Percentiles rank a stretch among this genome's conserved stretches.
These are phyloP conservation scores for Marasmarcha lunaedactyla DNA, from an alignment of 2,888 invertebrate species.

Conservation along the genomic window DNA sequence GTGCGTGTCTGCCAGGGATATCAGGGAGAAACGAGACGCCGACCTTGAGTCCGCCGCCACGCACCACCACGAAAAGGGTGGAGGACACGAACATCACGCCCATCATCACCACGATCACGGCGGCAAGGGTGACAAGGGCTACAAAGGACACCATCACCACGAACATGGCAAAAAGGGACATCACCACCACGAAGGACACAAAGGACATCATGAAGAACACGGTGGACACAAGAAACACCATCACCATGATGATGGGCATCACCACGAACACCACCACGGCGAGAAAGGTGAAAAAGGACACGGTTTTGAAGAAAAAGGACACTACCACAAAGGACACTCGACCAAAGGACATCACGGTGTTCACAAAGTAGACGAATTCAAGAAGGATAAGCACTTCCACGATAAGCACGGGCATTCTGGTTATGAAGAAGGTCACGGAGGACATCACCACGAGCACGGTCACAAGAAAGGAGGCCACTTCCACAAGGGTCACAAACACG, in stretches of 20 bases:
- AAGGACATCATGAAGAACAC: slow-evolving; percentile 70
- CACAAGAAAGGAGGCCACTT: slow-evolving; percentile 85
- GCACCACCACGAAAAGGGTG: slow-evolving; percentile 61
- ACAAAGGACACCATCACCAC: slow-evolving; percentile 75
- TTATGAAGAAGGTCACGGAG: slow-evolving; percentile 82
- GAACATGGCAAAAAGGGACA: slow-evolving; percentile 79
- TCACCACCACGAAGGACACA: slow-evolving; percentile 76
- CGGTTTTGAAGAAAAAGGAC: slow-evolving; percentile 69
- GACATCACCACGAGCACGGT: slow-evolving; percentile 79
- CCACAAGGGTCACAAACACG: slow-evolving; percentile 82
- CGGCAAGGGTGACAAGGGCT: slow-evolving; percentile 77
- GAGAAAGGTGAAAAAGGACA: slow-evolving; percentile 75
- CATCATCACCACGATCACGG: slow-evolving; percentile 75
- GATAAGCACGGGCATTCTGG: slow-evolving; percentile 85
- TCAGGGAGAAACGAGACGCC: slow-evolving; percentile 52
- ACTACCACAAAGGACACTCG: slow-evolving; percentile 85
- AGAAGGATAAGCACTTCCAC: slow-evolving; percentile 87
- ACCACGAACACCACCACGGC: slow-evolving; percentile 73
- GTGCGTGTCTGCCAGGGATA: slow-evolving; percentile 45
- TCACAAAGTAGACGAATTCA: slow-evolving; percentile 86
- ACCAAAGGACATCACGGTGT: slow-evolving; percentile 88
- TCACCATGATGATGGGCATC: slow-evolving; percentile 75
- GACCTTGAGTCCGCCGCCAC: slow-evolving; percentile 68
- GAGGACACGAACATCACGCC: slow-evolving; percentile 73
- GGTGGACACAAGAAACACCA: slow-evolving; percentile 74